phyloP scores from a whole-genome alignment of 2,888 invertebrate genomes.

The Lagria hirta region DNA sequence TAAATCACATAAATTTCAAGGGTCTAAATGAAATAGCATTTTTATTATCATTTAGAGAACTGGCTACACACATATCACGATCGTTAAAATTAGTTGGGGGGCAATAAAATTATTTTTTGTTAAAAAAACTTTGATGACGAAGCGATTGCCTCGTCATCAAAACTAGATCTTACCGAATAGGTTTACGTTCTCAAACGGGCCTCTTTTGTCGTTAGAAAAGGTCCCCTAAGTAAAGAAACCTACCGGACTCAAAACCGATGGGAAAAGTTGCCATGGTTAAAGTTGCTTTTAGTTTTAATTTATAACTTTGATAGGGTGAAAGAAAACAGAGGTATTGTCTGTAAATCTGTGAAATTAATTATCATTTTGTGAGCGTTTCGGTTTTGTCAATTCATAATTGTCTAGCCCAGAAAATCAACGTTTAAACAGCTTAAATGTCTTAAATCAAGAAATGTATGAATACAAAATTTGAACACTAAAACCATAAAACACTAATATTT shows the following conservation, averaged over 20 bases:
- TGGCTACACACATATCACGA: conserved; percentile 22
- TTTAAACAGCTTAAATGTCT: too few relatives aligned
- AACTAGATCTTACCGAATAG: conserved; percentile 21
- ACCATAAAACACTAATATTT: too few relatives aligned
- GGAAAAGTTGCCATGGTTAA: conserved; percentile 23
- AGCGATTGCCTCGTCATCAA: conserved; percentile 16
- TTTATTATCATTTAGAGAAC: conserved; percentile 23
- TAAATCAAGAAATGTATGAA: too few relatives aligned
- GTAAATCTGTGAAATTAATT: too few relatives aligned
- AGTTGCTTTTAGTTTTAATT: conserved; percentile 13
- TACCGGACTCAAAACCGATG: conserved; percentile 23
- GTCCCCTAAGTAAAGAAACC: conserved; percentile 17
- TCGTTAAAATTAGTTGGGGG: conserved; percentile 22
- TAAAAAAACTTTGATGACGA: conserved; percentile 15
- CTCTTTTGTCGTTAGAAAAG: conserved; percentile 24
- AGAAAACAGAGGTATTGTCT: too few relatives aligned
- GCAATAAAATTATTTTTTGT: conserved; percentile 11
- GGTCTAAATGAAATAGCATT: conserved; percentile 22
- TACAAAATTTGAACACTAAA: too few relatives aligned
- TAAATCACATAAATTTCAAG: conserved; percentile 19
- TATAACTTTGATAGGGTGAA: too few relatives aligned
- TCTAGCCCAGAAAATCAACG: too few relatives aligned
- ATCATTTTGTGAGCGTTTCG: too few relatives aligned
- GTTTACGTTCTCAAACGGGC: conserved; percentile 23
- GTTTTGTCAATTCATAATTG: too few relatives aligned